These are phyloP conservation scores for Congeria kusceri DNA, from an alignment of 2,888 invertebrate genomes.

Conservation along the genomic window DNA sequence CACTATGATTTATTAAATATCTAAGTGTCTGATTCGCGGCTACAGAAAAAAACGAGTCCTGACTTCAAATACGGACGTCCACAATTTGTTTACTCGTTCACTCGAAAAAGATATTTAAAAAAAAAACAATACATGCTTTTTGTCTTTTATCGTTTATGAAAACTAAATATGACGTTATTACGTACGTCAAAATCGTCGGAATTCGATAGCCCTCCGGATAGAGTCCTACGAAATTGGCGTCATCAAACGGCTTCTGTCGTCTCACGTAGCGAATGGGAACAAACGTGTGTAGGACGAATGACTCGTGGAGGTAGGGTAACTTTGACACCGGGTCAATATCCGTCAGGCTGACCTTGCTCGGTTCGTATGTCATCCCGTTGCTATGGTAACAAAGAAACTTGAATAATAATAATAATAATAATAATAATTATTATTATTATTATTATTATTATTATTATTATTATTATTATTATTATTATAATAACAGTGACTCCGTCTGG, in stretches of 20 bases:
- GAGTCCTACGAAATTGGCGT: slow-evolving; percentile 64
- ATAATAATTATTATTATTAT: too few species aligned
- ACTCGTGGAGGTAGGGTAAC: slow-evolving; percentile 67
- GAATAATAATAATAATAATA: too few species aligned
- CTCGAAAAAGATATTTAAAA: too few species aligned
- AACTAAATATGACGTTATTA: too few species aligned
- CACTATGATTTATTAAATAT: too few species aligned
- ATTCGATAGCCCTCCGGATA: slow-evolving; percentile 69
- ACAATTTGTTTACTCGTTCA: not conserved
- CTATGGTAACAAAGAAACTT: slow-evolving; percentile 10
- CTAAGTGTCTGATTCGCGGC: not conserved
- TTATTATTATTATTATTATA: too few species aligned
- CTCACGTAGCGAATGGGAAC: slow-evolving; percentile 66
- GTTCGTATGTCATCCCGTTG: slow-evolving; percentile 44
- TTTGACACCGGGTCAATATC: slow-evolving; percentile 54
- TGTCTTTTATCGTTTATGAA: too few species aligned
- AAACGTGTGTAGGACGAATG: slow-evolving; percentile 65
- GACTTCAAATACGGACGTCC: not conserved
- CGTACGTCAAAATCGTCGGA: slow-evolving; percentile 66
- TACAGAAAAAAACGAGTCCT: not conserved
- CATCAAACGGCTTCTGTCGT: slow-evolving; percentile 64
- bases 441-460: too few species aligned
- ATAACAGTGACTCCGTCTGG: too few species aligned
- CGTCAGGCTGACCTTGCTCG: slow-evolving; percentile 42
- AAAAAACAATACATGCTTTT: too few species aligned